phyloP scores from a whole-genome alignment of 2,797 vertebrate genomes.

The Myiothlypis chrysogaster region DNA sequence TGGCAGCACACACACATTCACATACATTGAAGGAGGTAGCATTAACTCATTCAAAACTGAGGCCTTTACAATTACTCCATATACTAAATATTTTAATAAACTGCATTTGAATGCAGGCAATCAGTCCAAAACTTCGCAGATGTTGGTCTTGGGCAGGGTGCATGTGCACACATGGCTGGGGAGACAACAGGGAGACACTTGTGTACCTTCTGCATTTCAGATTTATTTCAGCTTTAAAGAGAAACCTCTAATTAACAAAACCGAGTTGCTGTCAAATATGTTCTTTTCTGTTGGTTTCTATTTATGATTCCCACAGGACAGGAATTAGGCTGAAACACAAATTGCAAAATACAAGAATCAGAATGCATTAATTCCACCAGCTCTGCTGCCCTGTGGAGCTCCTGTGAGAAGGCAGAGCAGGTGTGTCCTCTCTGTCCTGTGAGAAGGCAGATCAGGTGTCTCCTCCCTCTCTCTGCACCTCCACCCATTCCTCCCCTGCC shows the following conservation, averaged over 20 bases:
- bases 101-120: not conserved
- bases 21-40: not conserved
- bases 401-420: not conserved
- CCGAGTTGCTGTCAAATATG: not conserved
- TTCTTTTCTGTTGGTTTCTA: not conserved
- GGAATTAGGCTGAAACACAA: not conserved
- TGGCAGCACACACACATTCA: not conserved
- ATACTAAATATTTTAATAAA: not conserved
- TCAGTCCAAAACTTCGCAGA: not conserved
- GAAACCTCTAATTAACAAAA: not conserved
- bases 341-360: rapidly evolving
- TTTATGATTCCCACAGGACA: not conserved
- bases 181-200: rapidly evolving
- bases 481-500: not conserved
- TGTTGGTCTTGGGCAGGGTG: not conserved
- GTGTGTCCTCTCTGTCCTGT: too few relatives aligned
- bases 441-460: not conserved
- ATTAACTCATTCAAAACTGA: not conserved
- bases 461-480: not conserved
- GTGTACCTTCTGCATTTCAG: not conserved
- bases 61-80: not conserved
- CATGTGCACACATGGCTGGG: rapidly evolving
- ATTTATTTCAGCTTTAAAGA: not conserved
- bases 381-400: not conserved
- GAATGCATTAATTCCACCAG: not conserved